Evolutionary conservation across 1,140 invertebrate genomes (phyloP), one percentile per base, ranked within the genome.

Genomic region (Pantala flavescens): DNA sequence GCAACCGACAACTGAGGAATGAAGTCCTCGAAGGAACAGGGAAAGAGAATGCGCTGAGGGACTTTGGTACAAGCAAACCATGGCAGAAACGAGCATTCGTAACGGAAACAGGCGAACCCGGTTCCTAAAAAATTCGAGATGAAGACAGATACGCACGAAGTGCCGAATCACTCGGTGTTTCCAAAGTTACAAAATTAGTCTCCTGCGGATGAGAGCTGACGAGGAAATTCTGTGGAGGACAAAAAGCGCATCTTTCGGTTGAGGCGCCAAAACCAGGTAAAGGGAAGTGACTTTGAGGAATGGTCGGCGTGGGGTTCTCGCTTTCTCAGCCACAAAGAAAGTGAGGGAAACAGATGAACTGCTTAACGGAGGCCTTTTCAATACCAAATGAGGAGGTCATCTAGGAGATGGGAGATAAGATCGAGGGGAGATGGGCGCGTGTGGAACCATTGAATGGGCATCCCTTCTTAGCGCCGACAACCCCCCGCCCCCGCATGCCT

Each of bases 381-480:
- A 63, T 63, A 63, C 49, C 49, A 63, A 63, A 63, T 63, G 49
- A 63, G 49, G 49, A 63, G 49, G 49, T 63, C 49, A 63, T 63
- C 49, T 16, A 19, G 49, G 16, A 21, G n/a, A 19, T 63, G 49
- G 49, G 3, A 3, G 49, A 63, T 63, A 63, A 63, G 49, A 16
- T 2, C 28, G 28, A 2, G 28, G 28, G 28, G 9, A 36, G 28
- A 36, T 5, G 28, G 28, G 28, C 28, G 28, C 28, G 28, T 36
- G 28, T 36, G 28, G 28, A 36, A 2, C 28, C 28, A 36, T 9
- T 36, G 28, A 36, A 36, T 36, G 28, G 28, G 28, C 28, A 9
- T 36, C 9, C 28, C 9, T 36, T 36, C 28, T 36, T 36, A 36
- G 3, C 2, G 28, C 28, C 28, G 28, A 36, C 28, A 5, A n/a